Evolutionary conservation across 2,113 vertebrate genomes (phyloP), one percentile per base, ranked within the genome.

Genomic region (Coracopsis vasa): DNA sequence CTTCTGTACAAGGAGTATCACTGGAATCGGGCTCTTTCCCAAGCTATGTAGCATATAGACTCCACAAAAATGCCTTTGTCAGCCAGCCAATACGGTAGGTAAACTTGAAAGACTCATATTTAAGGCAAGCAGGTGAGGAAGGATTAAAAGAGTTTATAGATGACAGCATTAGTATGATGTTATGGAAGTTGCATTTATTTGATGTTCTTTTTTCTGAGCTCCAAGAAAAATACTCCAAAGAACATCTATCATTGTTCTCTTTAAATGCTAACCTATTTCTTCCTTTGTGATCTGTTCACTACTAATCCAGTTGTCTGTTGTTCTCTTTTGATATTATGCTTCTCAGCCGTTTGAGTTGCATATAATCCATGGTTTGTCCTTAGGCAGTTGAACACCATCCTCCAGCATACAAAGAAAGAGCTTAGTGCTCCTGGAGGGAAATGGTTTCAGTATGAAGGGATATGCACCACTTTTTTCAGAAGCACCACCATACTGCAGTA

Each of bases 1-100:
- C 98, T 39, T 98, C 97, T 42, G 97, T 99, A 16, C 98, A 98
- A 91, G 99, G 99, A 0, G 98, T 99, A 11, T 99, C 99, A 44
- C 97, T 99, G 99, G 99, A 99, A 96, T 97, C 99, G 1, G 99
- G 99, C 50, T 99, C 99, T 77, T 99, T 99, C 95, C 99, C 99
- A 96, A 99, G 99, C 96, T 98, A 98, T 92, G 97, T 99, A 5
- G 97, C 99, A 1, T 99, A 99, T 88, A 98, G 98, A 24, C 98
- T 99, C 33, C 99, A 99, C 96, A 99, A 99, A 95, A 98, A 99
- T 41, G 99, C 99, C 71, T 98, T 98, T 96, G 86, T 99, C 78
- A 98, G 79, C 33, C 99, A 99, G 96, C 99, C 99, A 31, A 98
- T 99, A 28, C 79, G 48, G 99, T 99, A 97, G 99, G 99, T 77